Evolutionary conservation across 2,888 invertebrate species (phyloP).

Genomic region (Octodonta nipae): DNA sequence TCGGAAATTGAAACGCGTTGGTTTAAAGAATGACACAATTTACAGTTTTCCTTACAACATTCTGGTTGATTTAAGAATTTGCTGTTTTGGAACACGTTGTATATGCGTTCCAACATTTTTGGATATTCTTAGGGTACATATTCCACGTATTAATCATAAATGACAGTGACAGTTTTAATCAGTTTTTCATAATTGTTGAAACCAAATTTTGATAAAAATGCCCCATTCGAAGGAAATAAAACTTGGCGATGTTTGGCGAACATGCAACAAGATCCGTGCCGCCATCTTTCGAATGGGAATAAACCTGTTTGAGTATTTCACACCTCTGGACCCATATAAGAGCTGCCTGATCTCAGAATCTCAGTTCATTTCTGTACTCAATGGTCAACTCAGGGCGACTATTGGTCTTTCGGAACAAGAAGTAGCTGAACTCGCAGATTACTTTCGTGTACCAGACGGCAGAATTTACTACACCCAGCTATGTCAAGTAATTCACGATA

Average conservation of each 20-base stretch:
- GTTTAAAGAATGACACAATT: too few relatives aligned
- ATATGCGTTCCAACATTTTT: too few relatives aligned
- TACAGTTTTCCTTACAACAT: too few relatives aligned
- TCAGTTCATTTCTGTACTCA: slow-evolving; percentile 57
- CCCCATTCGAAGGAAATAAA: slow-evolving; percentile 29
- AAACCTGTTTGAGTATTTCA: slow-evolving; percentile 58
- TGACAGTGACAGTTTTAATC: too few relatives aligned
- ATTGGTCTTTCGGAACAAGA: slow-evolving; percentile 60
- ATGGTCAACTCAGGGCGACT: slow-evolving; percentile 50
- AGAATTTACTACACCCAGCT: slow-evolving; percentile 63
- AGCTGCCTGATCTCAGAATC: slow-evolving; percentile 57
- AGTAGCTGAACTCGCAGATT: slow-evolving; percentile 59
- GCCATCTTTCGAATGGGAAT: slow-evolving; percentile 59
- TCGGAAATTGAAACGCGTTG: too few relatives aligned
- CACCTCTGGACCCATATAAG: slow-evolving; percentile 52
- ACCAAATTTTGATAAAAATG: not conserved
- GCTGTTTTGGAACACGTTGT: too few relatives aligned
- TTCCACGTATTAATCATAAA: too few relatives aligned
- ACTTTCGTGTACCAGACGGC: slow-evolving; percentile 68
- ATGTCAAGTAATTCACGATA: slow-evolving; percentile 57
- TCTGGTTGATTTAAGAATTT: too few relatives aligned
- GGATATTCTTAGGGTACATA: too few relatives aligned
- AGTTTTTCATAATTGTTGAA: too few relatives aligned
- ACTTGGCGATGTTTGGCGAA: slow-evolving; percentile 60
- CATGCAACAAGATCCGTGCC: slow-evolving; percentile 67